Base-by-base conservation (phyloP, 2,888 invertebrate genomes). In the Tachina fera region DNA sequence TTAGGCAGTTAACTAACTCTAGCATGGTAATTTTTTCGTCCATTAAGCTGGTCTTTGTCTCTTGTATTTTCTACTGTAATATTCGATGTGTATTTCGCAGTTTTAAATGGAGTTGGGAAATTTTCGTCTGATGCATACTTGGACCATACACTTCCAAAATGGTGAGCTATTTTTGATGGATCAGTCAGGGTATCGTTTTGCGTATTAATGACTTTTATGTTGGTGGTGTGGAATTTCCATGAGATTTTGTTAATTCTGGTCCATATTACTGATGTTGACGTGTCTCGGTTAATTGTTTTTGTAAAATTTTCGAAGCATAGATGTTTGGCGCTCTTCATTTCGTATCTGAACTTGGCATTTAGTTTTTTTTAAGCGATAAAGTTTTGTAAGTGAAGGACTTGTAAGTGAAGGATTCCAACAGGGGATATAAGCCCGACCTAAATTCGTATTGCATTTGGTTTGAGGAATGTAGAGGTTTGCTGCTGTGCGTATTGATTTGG, bases 61-160 rank as follows among this genome's bases (percentile, higher is more conserved):
- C 1, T 31, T 8, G 19, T 74, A 14, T 13, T 45, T 8, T 16
- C 9, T 43, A 45, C 63, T 1, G 31, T 43, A n/a, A 8, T 0
- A 11, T 63, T n/a, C n/a, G 9, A 10, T 13, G 43, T 3, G 8
- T 65, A 13, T 31, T 65, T 65, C 5, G 22, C 19, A 22, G 22
- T 65, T n/a, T 43, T 41, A 5, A 63, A 75, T 53, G 22, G 19
- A 0, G 14, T 1, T n/a, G 63, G 9, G 19, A 77, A 77, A 9
- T 67, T 77, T 47, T 68, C 76, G 13, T 49, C 67, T 6, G 76
- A 67, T 9, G 77, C 22, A 9, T 76, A 65, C 5, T 65, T 76
- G 10, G 41, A 31, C 65, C 63, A 76, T 75, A 53, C 63, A 19
- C 9, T 1, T 16, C 65, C 65, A 19, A 65, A 76, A 14, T 76